Evolutionary conservation across 2,888 invertebrate genomes (phyloP).

Genomic region (Calameuta pallipes): DNA sequence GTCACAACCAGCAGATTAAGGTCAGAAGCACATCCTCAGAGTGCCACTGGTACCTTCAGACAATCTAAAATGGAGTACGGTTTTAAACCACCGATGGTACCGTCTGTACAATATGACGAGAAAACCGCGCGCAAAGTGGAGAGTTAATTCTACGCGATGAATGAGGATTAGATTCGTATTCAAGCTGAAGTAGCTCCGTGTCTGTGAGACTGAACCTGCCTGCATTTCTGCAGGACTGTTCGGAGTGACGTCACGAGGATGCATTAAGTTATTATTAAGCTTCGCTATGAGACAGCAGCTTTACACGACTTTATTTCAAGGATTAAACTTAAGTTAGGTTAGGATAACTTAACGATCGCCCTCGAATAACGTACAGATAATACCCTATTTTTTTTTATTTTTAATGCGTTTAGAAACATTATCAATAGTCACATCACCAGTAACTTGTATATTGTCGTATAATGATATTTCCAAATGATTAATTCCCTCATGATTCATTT

Average conservation of each 20-base stretch:
- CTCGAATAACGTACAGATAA: background rate
- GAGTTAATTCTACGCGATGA: conserved; percentile 13
- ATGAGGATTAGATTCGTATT: too few species aligned
- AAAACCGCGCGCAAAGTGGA: conserved; percentile 65
- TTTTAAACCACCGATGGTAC: conserved; percentile 84
- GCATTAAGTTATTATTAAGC: too few species aligned
- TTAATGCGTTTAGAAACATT: background rate
- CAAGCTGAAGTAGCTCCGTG: too few species aligned
- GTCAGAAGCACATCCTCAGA: conserved; percentile 67
- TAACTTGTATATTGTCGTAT: background rate
- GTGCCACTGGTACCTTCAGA: conserved; percentile 70
- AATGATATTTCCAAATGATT: background rate
- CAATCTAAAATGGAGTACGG: conserved; percentile 83
- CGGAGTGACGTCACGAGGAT: too few species aligned
- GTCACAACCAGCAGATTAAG: conserved; percentile 58
- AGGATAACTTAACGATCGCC: background rate
- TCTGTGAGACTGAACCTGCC: too few species aligned
- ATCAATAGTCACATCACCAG: background rate
- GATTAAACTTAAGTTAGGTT: background rate
- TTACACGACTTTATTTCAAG: too few species aligned
- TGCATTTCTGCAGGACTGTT: too few species aligned
- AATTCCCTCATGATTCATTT: background rate
- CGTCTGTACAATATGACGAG: conserved; percentile 83
- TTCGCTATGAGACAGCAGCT: too few species aligned
- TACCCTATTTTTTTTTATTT: background rate